Conservation (phyloP, 1,140 invertebrate species). For the Aricia agestis region DNA sequence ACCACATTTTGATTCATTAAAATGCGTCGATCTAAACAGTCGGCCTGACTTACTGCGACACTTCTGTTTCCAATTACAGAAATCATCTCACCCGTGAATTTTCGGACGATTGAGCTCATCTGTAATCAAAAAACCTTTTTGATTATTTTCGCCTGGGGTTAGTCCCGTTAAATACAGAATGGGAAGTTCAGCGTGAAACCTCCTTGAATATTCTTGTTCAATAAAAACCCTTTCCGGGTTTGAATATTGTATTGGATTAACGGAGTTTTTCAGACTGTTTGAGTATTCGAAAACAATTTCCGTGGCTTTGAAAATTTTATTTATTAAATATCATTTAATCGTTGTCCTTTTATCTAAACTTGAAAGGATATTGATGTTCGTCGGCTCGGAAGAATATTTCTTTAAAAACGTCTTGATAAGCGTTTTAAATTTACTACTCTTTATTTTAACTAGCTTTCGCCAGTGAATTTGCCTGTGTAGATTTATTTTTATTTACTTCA, state of each 20-base stretch:
- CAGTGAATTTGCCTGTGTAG: no score
- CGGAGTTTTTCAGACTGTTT: background rate
- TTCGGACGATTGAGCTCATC: background rate
- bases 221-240: slow-evolving; percentile 14
- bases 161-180: slow-evolving; percentile 7
- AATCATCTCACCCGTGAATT: slow-evolving; percentile 4
- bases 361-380: background rate
- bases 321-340: slow-evolving; percentile 1
- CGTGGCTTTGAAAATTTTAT: slow-evolving; percentile 12
- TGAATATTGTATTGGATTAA: slow-evolving; percentile 5
- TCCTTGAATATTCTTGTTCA: slow-evolving; percentile 4
- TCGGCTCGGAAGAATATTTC: background rate
- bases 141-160: background rate
- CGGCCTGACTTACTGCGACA: slow-evolving; percentile 7
- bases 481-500: no score
- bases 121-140: slow-evolving; percentile 15
- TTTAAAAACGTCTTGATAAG: background rate
- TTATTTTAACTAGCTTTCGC: no score
- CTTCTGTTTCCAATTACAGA: background rate
- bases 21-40: background rate
- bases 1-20: background rate
- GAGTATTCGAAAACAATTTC: background rate
- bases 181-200: background rate
- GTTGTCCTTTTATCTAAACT: background rate
- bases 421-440: background rate